Evolutionary conservation across 2,797 vertebrate genomes (phyloP), one percentile per base, ranked within the genome.

Genomic region (Psittacula derbiana): DNA sequence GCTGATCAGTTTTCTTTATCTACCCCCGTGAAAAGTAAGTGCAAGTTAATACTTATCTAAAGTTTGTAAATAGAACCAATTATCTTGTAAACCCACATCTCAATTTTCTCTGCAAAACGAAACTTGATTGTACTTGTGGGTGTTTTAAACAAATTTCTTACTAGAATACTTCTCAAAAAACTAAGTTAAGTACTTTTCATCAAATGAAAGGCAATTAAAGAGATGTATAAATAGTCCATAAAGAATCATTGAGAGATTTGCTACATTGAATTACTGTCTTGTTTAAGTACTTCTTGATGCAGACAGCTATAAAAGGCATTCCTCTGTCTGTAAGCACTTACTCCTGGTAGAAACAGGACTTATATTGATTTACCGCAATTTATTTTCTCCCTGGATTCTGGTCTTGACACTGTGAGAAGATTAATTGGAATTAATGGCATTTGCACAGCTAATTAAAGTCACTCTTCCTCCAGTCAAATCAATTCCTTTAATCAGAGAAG

Each of bases 341-440:
- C 88, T 98, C 57, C 61, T 97, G 80, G 94, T 95, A 96, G 89
- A 96, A 98, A 97, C 97, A 98, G 97, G 96, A 73, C 67, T 94
- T 96, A 79, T 97, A 98, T 98, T 97, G 98, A 98, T 98, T 98
- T 97, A 78, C 95, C 93, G 89, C 92, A 97, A 97, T 98, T 98
- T 98, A 97, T 98, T 97, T 98, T 97, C 96, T 97, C 94, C 72
- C 86, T 95, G 96, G 95, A 97, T 96, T 97, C 97, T 96, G 96
- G 95, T 97, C 97, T 94, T 97, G 97, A 97, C 97, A 97, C 75
- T 92, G 47, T 94, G 95, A 97, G 95, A 97, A 97, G 97, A 98
- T 98, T 98, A 98, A 98, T 98, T 97, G 92, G 97, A 98, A 98
- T 98, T 98, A 98, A 97, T 97, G 96, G 89, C 96, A 97, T 98